Percentiles rank a stretch among this genome's conserved stretches.
Conservation (phyloP, 2,797 vertebrate species). For the Percopsis omiscomaycus region DNA sequence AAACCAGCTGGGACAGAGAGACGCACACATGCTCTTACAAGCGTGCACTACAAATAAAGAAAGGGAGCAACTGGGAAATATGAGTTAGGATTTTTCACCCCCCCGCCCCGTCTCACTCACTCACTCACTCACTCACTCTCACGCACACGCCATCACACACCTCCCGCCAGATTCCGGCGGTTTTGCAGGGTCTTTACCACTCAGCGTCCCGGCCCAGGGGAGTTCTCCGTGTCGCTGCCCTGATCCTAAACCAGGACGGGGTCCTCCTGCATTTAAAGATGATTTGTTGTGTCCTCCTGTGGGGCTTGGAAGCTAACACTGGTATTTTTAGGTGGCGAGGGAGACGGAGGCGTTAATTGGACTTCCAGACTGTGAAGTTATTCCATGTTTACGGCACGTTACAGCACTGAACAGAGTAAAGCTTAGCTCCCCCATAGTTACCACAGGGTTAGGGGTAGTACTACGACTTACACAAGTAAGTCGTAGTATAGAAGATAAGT, state of each 20-base stretch:
- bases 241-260: conserved; percentile 36
- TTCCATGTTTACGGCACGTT: conserved; percentile 35
- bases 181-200: background rate
- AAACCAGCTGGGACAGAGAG: conserved; percentile 39
- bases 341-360: conserved; percentile 66
- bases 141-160: conserved; percentile 6
- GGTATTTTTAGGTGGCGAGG: conserved; percentile 60
- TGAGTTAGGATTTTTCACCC: conserved; percentile 20
- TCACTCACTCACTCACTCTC: conserved; percentile 1
- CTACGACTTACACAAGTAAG: too few species aligned
- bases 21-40: conserved; percentile 4
- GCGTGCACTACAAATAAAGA: conserved; percentile 16
- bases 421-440: conserved; percentile 30
- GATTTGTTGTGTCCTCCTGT: conserved; percentile 37
- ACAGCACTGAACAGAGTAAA: conserved; percentile 21
- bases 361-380: conserved; percentile 50
- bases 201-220: too few species aligned
- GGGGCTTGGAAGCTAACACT: conserved; percentile 37
- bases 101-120: background rate
- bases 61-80: conserved; percentile 23
- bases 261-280: conserved; percentile 26
- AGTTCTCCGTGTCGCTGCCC: too few species aligned
- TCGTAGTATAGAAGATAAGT: too few species aligned
- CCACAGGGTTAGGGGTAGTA: conserved; percentile 4
- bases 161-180: background rate